Base-by-base conservation (phyloP, 2,888 invertebrate genomes). In the Tolmerus cingulatus region DNA sequence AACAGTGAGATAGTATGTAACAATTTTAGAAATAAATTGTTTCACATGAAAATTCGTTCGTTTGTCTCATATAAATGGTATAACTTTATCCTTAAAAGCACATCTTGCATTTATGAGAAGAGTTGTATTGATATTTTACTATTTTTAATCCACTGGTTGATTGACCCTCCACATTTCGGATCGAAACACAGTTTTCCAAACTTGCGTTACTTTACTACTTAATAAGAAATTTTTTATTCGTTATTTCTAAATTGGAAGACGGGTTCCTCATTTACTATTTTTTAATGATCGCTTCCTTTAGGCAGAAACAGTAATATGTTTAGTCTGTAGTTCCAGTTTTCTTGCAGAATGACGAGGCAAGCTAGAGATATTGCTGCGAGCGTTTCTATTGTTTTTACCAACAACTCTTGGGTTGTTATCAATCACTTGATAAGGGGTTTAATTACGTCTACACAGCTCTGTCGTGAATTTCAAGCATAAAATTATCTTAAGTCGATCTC, bases 341-440 rank as follows among this genome's bases (percentile, higher is more conserved):
- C 19, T 57, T 23, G 23, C 27, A 27, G 12, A 27, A 27, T 66
- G 23, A 23, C 23, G 27, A 27, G 27, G 12, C n/a, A 57, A 57
- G n/a, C n/a, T n/a, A 51, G 66, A 66, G 3, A 66, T 19, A 66
- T 27, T 66, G 9, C 12, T 66, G 27, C 12, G 8, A 66, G 12
- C 66, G 9, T 27, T 66, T 66, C 66, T 66, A 79, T 79, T 79
- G 79, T 79, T 79, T 79, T 14, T 51, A 16, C 46, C 79, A 79
- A 51, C 55, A 55, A 79, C 51, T 51, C 51, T 51, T 51, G 14
- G 74, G 37, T 37, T 46, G 79, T 79, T 79, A 79, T 76, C 76
- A 76, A 76, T 76, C 27, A 79, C n/a, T 8, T 79, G 79, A 79
- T 79, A 79, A 79, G 79, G 12, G 16, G 51, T 14, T 79, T 79